Evolutionary conservation across 1,140 invertebrate species (phyloP).

Genomic region (Paracyclopina nana): DNA sequence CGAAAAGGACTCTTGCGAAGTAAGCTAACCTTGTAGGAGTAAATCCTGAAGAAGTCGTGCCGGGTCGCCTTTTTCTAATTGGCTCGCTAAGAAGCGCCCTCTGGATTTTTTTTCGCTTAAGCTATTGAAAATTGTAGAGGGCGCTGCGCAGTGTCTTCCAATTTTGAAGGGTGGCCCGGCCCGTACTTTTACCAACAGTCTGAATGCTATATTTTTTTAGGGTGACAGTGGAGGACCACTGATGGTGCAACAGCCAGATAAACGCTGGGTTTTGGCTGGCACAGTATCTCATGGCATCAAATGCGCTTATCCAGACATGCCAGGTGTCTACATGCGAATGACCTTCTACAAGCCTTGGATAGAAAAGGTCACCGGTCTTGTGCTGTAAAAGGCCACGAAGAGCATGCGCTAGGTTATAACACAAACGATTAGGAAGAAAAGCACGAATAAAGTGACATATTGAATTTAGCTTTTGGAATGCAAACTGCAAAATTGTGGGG

Average conservation of each 20-base stretch:
- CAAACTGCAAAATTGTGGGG: too few relatives aligned
- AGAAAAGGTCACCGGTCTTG: slow-evolving; percentile 53
- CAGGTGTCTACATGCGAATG: slow-evolving; percentile 79
- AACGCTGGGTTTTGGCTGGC: slow-evolving; percentile 67
- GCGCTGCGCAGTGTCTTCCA: too few relatives aligned
- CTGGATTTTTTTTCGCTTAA: too few relatives aligned
- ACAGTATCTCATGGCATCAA: slow-evolving; percentile 89
- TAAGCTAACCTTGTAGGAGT: slow-evolving; percentile 26
- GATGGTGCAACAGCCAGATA: slow-evolving; percentile 56
- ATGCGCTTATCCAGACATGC: slow-evolving; percentile 69
- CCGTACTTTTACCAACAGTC: too few relatives aligned
- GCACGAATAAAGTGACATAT: too few relatives aligned
- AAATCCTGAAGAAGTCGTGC: slow-evolving; percentile 9
- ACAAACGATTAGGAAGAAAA: not conserved
- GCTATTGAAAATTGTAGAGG: too few relatives aligned
- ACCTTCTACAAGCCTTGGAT: slow-evolving; percentile 78
- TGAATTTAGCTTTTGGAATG: too few relatives aligned
- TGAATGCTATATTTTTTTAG: slow-evolving; percentile 35
- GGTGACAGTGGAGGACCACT: slow-evolving; percentile 83
- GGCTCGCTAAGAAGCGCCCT: too few relatives aligned
- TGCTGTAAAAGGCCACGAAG: not conserved
- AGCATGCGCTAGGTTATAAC: too few relatives aligned
- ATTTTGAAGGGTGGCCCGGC: too few relatives aligned
- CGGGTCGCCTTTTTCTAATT: too few relatives aligned
- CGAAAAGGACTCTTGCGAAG: slow-evolving; percentile 81